Conservation (phyloP, 2,888 invertebrate species). For the Ectemnius cavifrons region DNA sequence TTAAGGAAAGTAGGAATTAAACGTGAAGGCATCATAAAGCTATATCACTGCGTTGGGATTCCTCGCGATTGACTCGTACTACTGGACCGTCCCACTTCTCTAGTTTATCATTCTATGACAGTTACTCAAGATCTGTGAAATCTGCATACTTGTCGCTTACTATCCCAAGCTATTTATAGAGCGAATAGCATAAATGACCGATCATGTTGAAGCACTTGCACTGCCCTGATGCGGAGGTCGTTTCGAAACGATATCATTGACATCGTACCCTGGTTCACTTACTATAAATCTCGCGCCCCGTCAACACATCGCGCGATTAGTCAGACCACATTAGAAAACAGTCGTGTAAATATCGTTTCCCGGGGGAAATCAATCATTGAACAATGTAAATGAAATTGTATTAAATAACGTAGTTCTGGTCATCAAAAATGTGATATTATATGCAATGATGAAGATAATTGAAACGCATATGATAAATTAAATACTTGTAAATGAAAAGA, state of each 20-base stretch:
- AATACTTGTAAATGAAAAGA: too few relatives aligned
- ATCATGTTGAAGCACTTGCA: constrained; percentile 32
- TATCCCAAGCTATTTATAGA: constrained; percentile 48
- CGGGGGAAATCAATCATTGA: too few relatives aligned
- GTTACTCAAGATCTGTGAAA: constrained; percentile 1
- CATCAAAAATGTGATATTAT: too few relatives aligned
- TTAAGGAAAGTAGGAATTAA: too few relatives aligned
- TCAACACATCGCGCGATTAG: constrained; percentile 18
- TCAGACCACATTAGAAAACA: constrained; percentile 3
- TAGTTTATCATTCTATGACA: neutral
- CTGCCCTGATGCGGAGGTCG: constrained; percentile 51
- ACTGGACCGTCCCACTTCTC: too few relatives aligned
- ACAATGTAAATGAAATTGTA: too few relatives aligned
- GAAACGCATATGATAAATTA: too few relatives aligned
- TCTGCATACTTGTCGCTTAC: neutral
- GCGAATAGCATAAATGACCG: constrained; percentile 23
- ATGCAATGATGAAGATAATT: too few relatives aligned
- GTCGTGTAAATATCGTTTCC: neutral
- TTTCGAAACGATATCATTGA: constrained; percentile 70
- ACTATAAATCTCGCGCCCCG: constrained; percentile 67
- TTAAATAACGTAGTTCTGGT: too few relatives aligned
- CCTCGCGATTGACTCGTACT: too few relatives aligned
- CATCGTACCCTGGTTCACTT: constrained; percentile 75
- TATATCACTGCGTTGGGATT: too few relatives aligned
- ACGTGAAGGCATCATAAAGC: too few relatives aligned